Evolutionary conservation across 30 jellyfish, hydroid and myxozoan species (phyloP).

Genomic region (Chironex yamaguchii): DNA sequence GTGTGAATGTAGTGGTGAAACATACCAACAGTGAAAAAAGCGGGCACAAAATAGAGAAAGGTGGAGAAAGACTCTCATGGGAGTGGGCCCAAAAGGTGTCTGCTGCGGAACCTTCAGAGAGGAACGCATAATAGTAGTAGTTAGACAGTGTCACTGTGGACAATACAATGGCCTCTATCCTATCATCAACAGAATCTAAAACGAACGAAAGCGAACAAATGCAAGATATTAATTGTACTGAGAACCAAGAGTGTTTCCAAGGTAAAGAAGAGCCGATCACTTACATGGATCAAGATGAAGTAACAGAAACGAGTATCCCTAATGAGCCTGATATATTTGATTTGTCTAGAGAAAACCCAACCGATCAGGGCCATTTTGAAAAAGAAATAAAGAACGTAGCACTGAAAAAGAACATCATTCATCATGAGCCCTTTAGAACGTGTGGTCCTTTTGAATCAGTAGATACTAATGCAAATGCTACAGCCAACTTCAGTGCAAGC

Average conservation of each 20-base stretch:
- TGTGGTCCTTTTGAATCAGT: conserved; percentile 32
- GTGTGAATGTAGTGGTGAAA: too few species aligned
- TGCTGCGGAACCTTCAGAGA: too few species aligned
- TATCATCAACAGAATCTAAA: conserved; percentile 4
- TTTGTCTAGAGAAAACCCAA: conserved; percentile 20
- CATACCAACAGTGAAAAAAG: too few species aligned
- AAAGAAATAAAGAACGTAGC: conserved; percentile 16
- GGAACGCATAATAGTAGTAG: too few species aligned
- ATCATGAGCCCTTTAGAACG: background rate
- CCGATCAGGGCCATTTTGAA: conserved; percentile 4
- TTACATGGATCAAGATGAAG: conserved; percentile 2
- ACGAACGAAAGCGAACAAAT: background rate
- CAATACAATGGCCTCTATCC: too few species aligned
- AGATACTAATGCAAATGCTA: conserved; percentile 3
- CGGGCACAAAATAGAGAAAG: too few species aligned
- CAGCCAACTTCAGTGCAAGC: background rate
- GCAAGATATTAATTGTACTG: conserved; percentile 6
- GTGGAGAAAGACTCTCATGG: too few species aligned
- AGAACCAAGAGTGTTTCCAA: too few species aligned
- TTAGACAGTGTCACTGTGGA: conserved; percentile 14
- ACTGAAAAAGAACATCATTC: conserved; percentile 8
- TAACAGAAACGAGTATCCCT: conserved; percentile 21
- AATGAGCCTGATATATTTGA: conserved; percentile 15
- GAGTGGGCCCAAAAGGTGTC: too few species aligned
- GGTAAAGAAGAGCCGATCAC: conserved; percentile 3